Base-by-base conservation (phyloP, 2,113 vertebrate genomes). In the Myiagra hebetior region DNA sequence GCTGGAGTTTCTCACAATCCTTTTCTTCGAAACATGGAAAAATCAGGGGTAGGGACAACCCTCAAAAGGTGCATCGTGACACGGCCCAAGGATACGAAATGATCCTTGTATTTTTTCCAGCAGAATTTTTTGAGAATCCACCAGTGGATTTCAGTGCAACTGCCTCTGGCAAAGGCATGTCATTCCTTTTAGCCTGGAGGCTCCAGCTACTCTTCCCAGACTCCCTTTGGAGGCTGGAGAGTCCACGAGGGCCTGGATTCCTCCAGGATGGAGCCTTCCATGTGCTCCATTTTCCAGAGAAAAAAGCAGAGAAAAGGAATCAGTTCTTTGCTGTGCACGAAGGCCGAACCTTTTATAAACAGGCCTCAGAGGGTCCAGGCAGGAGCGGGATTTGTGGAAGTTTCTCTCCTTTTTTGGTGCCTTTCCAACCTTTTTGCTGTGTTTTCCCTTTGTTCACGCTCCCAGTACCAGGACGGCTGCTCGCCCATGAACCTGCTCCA, bases 221-320 rank as follows among this genome's bases (percentile, higher is more conserved):
- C 8, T 80, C 55, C 55, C 2, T 35, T 41, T 44, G 49, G 69
- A 78, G 46, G 19, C 56, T 1, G 1, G 16, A 41, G 15, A 0
- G 0, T 27, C 37, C 19, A 1, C 0, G 3, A n/a, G 44, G 46
- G 26, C 44, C 21, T 72, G 59, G 31, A 42, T 70, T 37, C 28
- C 26, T 81, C 39, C 35, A 1, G 22, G 56, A 55, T 19, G 39
- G 65, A 85, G 13, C 33, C 8, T 26, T 69, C 84, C 67, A 0
- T 4, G n/a, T 3, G 17, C 42, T 53, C 27, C 4, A 0, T 81
- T 72, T 94, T 23, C 63, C 46, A 39, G 41, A 26, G 31, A 13
- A 68, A 85, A 59, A 56, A 5, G 1, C 7, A 13, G 37, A 67
- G 30, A n/a, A 26, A 55, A 85, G 57, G 33, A 39, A 35, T 28